Base-by-base conservation (phyloP, 2,113 vertebrate genomes). In the Calcarius ornatus region DNA sequence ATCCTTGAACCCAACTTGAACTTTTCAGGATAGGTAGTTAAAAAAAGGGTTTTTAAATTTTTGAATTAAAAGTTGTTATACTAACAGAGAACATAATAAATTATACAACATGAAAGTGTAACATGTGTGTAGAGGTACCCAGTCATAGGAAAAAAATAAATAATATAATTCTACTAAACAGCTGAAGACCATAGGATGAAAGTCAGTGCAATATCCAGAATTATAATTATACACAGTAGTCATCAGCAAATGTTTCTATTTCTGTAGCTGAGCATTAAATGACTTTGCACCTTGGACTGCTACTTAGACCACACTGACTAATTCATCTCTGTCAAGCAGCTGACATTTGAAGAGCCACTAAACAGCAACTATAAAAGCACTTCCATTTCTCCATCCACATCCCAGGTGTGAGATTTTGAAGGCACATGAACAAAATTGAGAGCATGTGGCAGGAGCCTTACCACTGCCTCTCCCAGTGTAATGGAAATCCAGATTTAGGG, bases 241-340 rank as follows among this genome's bases (percentile, higher is more conserved):
- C 81, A 72, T 56, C 51, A 66, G 63, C 17, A 72, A 85, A 72
- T 4, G 63, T 54, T 94, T 90, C 94, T 82, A 86, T 95, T 95
- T 88, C 71, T 56, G 60, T 77, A 87, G 43, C 48, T 53, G n/a
- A 95, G 71, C 51, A 37, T 43, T 83, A 90, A 80, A 80, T 90
- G 63, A 88, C 95, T 96, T 90, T 70, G 79, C 56, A 93, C 90
- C 90, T 92, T 92, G 88, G 47, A 95, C 90, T 54, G 73, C 88
- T 64, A 81, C 53, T 92, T 65, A 33, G 59, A 71, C 60, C 69
- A 79, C 13, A 22, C 42, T 91, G 37, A 54, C 77, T 40, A 91
- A 81, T 68, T 85, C 69, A 37, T n/a, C 81, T 50, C 56, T 43
- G 66, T 22, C 61, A 86, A 85, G 30, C 18, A 86, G 68, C 1